Evolutionary conservation across 2,797 vertebrate species (phyloP), one percentile per base, ranked within the genome.

Genomic region (Myiotriccus ornatus): DNA sequence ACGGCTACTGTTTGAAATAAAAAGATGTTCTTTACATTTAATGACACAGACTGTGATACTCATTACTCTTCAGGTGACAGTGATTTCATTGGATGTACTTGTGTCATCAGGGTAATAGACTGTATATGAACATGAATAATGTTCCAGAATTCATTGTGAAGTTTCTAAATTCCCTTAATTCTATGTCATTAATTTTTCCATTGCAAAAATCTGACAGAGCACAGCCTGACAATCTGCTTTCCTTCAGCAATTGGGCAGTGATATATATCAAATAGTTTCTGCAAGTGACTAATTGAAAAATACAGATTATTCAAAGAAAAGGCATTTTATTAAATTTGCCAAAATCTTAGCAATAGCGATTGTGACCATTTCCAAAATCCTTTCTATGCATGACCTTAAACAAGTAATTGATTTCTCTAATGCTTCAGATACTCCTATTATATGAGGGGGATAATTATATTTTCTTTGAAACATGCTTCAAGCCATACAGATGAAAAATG

Each of bases 81-180:
- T 41, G 39, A 76, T 86, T 93, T 90, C 44, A 47, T 52, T 86
- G 57, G 24, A 57, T 28, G 12, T 55, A 57, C 15, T 59, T 73
- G 10, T 75, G 63, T 12, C 14, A 43, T 35, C 27, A 86, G 49
- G 59, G 28, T 59, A 65, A 73, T 27, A 63, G 47, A 63, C 70
- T 59, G 14, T 24, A 23, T 27, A 59, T 17, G 41, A 64, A 12
- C 55, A 22, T 70, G 32, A 78, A 56, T 63, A 91, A 69, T 10
- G 4, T 78, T 84, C 19, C 62, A 73, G 73, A 73, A 34, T 65
- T 68, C 20, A 39, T 57, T 1, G 2, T 50, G 39, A 80, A 53
- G 78, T 84, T 91, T 84, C 46, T 88, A 57, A 78, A 83, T 82
- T 92, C 32, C 19, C 56, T 91, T 67, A 52, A 55, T 69, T 94